A percentile compares a stretch with the other conserved stretches of the same genome.
Evolutionary conservation across 2,113 vertebrate genomes (phyloP).

Genomic region (Microtus ochrogaster): DNA sequence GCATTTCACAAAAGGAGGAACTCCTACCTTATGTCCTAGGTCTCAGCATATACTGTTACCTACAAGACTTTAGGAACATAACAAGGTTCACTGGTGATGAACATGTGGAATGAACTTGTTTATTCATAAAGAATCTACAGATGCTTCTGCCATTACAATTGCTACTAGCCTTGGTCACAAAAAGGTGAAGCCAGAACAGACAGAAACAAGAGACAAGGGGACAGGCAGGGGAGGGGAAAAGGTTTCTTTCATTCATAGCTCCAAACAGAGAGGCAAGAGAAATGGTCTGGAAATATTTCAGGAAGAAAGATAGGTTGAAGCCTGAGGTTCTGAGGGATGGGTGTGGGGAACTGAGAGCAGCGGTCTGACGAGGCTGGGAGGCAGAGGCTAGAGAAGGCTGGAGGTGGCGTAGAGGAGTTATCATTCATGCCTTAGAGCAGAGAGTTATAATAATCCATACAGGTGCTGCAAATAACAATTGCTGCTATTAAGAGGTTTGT

Average conservation of each 20-base stretch:
- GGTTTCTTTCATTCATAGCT: background rate
- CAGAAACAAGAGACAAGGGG: background rate
- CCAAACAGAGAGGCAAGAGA: background rate
- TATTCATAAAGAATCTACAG: background rate
- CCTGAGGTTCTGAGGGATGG: background rate
- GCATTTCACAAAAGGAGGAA: background rate
- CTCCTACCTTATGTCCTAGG: rapidly evolving
- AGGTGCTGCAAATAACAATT: background rate
- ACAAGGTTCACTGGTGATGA: background rate
- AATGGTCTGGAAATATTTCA: background rate
- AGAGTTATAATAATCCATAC: constrained; percentile 16
- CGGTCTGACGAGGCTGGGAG: background rate
- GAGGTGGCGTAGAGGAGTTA: background rate
- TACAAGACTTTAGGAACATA: background rate
- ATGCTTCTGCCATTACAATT: background rate
- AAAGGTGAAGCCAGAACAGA: background rate
- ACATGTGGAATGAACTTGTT: background rate
- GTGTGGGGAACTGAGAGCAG: background rate
- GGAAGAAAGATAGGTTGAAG: background rate
- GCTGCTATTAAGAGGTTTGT: background rate
- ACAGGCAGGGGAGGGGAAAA: background rate
- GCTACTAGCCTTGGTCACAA: background rate
- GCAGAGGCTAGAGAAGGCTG: background rate
- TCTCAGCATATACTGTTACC: background rate
- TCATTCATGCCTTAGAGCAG: background rate